Evolutionary conservation across 2,113 vertebrate genomes (phyloP), one percentile per base, ranked within the genome.

Genomic region (Girardinichthys multiradiatus): DNA sequence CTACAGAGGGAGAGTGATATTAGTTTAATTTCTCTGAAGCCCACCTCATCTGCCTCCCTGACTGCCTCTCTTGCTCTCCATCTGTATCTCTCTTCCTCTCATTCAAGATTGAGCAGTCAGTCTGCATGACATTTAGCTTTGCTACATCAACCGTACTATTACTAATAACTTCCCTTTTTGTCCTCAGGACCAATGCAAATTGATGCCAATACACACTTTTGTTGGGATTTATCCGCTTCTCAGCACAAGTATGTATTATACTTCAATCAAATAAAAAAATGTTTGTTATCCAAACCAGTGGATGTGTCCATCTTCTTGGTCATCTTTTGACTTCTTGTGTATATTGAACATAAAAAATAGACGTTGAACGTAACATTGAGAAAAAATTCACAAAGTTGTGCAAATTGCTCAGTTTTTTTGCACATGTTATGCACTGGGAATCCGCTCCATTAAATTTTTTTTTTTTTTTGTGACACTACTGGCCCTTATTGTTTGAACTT

Each of bases 11-110:
- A 83, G 81, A 84, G 73, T 72, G 87, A 89, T 90, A 91, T 90
- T 90, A 86, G 85, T 89, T 86, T 85, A 87, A 90, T 90, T 90
- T 86, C 72, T 85, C 63, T 82, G 80, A 84, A 79, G 82, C 81
- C 81, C 80, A 57, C 58, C 72, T 79, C 72, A 54, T 70, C 70
- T 76, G 72, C 76, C 77, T 64, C 70, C 70, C 70, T 33, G 24
- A 57, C 80, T 64, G 48, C 64, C 63, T 70, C 80, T 58, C 64
- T 39, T 60, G 12, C 37, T 27, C 64, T n/a, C 48, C 19, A 21
- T 70, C 74, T 35, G 21, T 57, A 30, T 71, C 27, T 30, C 31
- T 62, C 63, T 59, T 48, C 54, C 57, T 37, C 4, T 62, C 59
- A 48, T 72, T 79, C 48, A 74, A 63, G 37, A 80, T 72, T 74